A percentile compares a stretch with the other conserved stretches of the same genome.
phyloP scores from a whole-genome alignment of 2,888 invertebrate species.

The Ochropleura leucogaster region DNA sequence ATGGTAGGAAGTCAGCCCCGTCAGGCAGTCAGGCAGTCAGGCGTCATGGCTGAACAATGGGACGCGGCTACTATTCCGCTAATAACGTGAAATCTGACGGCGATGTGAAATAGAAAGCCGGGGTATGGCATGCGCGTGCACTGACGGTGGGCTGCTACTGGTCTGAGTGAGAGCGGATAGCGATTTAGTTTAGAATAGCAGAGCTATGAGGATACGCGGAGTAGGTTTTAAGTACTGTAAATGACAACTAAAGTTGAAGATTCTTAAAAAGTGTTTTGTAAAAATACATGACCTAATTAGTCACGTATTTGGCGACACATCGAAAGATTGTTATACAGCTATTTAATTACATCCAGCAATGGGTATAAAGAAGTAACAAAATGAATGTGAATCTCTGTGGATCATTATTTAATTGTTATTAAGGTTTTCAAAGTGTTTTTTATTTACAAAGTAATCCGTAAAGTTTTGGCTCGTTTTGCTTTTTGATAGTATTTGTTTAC shows the following conservation, averaged over 20 bases:
- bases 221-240: too few species aligned
- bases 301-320: too few species aligned
- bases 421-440: too few species aligned
- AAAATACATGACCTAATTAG: too few species aligned
- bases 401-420: background rate
- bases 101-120: slow-evolving; percentile 63
- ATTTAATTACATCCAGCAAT: background rate
- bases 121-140: slow-evolving; percentile 51
- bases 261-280: too few species aligned
- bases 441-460: too few species aligned
- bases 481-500: too few species aligned
- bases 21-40: slow-evolving; percentile 21
- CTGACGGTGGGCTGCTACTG: slow-evolving; percentile 5
- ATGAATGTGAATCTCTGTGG: background rate
- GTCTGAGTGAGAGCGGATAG: slow-evolving; percentile 6
- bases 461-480: too few species aligned
- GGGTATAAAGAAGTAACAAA: background rate
- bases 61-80: slow-evolving; percentile 42
- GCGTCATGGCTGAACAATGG: slow-evolving; percentile 58
- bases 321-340: too few species aligned
- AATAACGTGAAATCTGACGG: slow-evolving; percentile 61
- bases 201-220: too few species aligned
- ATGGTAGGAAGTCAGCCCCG: slow-evolving; percentile 28
- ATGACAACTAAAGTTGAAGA: too few species aligned
- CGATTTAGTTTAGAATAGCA: background rate